Base-by-base conservation (phyloP, 2,888 invertebrate species). In the Vesta saturnalis region DNA sequence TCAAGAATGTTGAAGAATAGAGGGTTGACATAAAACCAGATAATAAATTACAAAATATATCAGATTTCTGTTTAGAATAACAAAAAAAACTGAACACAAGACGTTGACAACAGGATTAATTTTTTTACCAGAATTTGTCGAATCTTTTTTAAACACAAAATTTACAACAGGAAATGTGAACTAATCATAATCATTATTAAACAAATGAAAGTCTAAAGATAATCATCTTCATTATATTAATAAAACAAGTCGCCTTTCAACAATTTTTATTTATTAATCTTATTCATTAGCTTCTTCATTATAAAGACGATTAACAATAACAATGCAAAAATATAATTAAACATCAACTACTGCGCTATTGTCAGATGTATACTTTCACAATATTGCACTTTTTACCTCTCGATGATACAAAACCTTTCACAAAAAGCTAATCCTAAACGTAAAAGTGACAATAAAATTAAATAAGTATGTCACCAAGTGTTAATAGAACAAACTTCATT, bases 31-130 rank as follows among this genome's bases (percentile, higher is more conserved):
- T 1, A 2, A 18, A 35, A 22, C 10, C 21, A 18, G 22, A 46
- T 14, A 46, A 64, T 64, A 64, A 64, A 64, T 64, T 30, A 58
- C 35, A n/a, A 21, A 64, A 64, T 58, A 52, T 64, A 58, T 64
- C 58, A 39, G 8, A 47, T 63, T 63, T 56, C 63, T 8, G 4
- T 57, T 58, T 16, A 30, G 52, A 23, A 64, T 58, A 8, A 57
- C 58, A 58, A 58, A 58, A 57, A n/a, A n/a, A n/a, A n/a, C n/a
- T n/a, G n/a, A n/a, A n/a, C n/a, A n/a, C n/a, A n/a, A n/a, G n/a
- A 49, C 46, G 12, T n/a, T 6, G 39, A n/a, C n/a, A 2, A n/a
- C 3, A n/a, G 39, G 39, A 3, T 6, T n/a, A 39, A 12, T 39
- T n/a, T n/a, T 39, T 39, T 1, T n/a, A n/a, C n/a, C n/a, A n/a